Conservation (phyloP, 2,797 vertebrate genomes). For the Chelidonichthys spinosus region DNA sequence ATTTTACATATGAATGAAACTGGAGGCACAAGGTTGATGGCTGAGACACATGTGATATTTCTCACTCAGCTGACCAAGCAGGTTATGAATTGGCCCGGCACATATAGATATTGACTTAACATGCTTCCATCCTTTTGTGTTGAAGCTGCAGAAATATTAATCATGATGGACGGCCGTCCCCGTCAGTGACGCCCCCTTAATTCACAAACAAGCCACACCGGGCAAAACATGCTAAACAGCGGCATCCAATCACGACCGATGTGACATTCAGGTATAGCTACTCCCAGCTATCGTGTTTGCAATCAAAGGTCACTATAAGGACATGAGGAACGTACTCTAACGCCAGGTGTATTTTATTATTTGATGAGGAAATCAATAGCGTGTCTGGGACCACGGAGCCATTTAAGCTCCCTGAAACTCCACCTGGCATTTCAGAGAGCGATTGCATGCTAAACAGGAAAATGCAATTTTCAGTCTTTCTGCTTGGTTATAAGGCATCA, state of each 20-base stretch:
- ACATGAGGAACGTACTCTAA: constrained; percentile 62
- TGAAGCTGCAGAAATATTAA: constrained; percentile 43
- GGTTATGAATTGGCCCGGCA: constrained; percentile 24
- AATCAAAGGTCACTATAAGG: constrained; percentile 69
- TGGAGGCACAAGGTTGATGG: constrained; percentile 27
- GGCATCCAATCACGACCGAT: constrained; percentile 58
- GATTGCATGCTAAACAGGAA: constrained; percentile 35
- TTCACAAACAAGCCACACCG: constrained; percentile 23
- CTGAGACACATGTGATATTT: constrained; percentile 41
- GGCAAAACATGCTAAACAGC: constrained; percentile 42
- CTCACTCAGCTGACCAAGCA: constrained; percentile 26
- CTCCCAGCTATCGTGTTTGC: constrained; percentile 42
- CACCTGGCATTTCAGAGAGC: constrained; percentile 26
- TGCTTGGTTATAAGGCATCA: constrained; percentile 29
- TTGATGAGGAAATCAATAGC: constrained; percentile 77
- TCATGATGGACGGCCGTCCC: constrained; percentile 49
- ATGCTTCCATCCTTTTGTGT: constrained; percentile 33
- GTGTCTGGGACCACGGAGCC: constrained; percentile 21
- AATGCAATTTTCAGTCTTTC: constrained; percentile 51
- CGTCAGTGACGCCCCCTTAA: constrained; percentile 42
- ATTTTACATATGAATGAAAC: constrained; percentile 28
- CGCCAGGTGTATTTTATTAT: constrained; percentile 62
- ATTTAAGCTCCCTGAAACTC: constrained; percentile 47
- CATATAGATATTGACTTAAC: constrained; percentile 46
- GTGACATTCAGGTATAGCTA: constrained; percentile 47